Base-by-base conservation (phyloP, 2,113 vertebrate species). In the Parus major region DNA sequence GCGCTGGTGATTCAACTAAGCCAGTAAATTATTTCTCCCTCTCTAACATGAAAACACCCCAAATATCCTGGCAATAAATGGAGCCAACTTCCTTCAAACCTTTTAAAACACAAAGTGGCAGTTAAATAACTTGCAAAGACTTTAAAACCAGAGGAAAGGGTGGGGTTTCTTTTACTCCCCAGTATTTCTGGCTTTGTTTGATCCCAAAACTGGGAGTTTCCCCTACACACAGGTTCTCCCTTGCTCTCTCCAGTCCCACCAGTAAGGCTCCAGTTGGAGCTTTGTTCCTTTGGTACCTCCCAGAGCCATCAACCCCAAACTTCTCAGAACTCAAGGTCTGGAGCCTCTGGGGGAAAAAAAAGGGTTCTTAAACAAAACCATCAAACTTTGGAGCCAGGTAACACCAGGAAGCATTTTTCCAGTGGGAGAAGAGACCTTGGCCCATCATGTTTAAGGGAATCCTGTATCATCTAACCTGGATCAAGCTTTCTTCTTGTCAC, bases 111-210 rank as follows among this genome's bases (percentile, higher is more conserved):
- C 55, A 3, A 23, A 27, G 70, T 22, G 49, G 7, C 72, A 29
- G 21, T 42, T 39, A 23, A 80, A 82, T 1, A 36, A 47, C n/a
- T 82, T 16, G 44, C 25, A 66, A 63, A 84, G 35, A 9, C 19
- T 50, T 85, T 41, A 39, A 75, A 71, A 76, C 5, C 64, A 69
- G 53, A 55, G 14, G 61, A 56, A 53, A 70, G 12, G 18, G 4
- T 39, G 21, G 11, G 4, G 4, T 3, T 39, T 22, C 15, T 15
- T 0, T 28, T 14, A 39, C 1, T 7, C 7, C 36, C 6, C 60
- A 42, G 29, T 15, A 46, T 25, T 46, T 25, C 59, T 29, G 31
- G 29, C 22, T 22, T 11, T 3, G 41, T 20, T 52, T 61, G 36
- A 82, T 28, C 65, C 78, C 84, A 15, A 18, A 42, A 24, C 25